phyloP scores from a whole-genome alignment of 2,888 invertebrate species.

The Eulithis prunata region DNA sequence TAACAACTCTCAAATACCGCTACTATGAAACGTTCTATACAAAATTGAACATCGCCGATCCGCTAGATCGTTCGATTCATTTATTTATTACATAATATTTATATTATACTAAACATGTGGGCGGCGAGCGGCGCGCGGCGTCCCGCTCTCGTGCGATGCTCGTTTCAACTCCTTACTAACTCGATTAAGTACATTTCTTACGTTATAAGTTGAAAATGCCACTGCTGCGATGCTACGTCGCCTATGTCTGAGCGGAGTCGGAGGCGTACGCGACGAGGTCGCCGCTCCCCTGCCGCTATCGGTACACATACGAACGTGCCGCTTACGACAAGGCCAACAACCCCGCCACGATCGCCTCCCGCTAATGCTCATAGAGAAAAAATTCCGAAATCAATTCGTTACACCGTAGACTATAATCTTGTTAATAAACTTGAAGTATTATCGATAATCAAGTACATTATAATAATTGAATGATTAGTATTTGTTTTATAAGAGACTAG shows the following conservation, averaged over 20 bases:
- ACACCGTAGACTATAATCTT: conserved; percentile 81
- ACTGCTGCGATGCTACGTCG: conserved; percentile 80
- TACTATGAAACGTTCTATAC: conserved; percentile 83
- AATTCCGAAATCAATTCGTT: conserved; percentile 82
- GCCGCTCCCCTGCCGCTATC: conserved; percentile 42
- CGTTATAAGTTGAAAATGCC: conserved; percentile 80
- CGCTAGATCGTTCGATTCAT: conserved; percentile 70
- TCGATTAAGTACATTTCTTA: conserved; percentile 81
- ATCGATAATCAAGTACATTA: conserved; percentile 85
- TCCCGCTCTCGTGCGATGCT: conserved; percentile 61
- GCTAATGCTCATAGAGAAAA: conserved; percentile 79
- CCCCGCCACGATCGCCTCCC: conserved; percentile 50
- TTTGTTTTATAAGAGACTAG: conserved; percentile 85
- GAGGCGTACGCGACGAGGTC: conserved; percentile 41
- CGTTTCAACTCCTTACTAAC: conserved; percentile 68
- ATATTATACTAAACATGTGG: conserved; percentile 71
- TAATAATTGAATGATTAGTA: conserved; percentile 85
- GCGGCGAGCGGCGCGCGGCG: conserved; percentile 74
- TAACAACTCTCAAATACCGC: conserved; percentile 81
- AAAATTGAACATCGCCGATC: conserved; percentile 83
- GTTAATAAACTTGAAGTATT: conserved; percentile 84
- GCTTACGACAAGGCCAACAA: background rate
- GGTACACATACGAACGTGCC: conserved; percentile 20
- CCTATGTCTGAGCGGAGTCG: conserved; percentile 60
- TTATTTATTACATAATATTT: conserved; percentile 57